These are phyloP conservation scores for Batillaria attramentaria DNA, from an alignment of 1,140 invertebrate species.

Conservation along the genomic window DNA sequence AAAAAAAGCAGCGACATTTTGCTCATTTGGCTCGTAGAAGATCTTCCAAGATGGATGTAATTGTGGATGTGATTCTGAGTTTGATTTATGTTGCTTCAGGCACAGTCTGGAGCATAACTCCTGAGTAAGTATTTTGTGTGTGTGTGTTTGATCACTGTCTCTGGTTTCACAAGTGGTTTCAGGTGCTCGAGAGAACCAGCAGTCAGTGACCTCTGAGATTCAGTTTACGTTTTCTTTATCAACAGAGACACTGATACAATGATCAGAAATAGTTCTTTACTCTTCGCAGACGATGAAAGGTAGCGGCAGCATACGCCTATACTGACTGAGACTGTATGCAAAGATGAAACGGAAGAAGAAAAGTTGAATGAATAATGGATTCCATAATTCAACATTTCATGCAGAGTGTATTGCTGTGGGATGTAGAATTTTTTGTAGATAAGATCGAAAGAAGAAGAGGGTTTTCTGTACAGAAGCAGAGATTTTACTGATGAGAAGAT, in stretches of 20 bases:
- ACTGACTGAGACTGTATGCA: too few species aligned
- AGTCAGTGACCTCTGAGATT: neutral
- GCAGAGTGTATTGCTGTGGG: too few species aligned
- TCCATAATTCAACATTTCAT: too few species aligned
- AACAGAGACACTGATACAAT: neutral
- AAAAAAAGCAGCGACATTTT: neutral
- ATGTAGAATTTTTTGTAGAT: too few species aligned
- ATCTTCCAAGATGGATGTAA: constrained; percentile 1
- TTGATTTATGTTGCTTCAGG: constrained; percentile 7
- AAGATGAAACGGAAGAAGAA: too few species aligned
- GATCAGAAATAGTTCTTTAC: too few species aligned
- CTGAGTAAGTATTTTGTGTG: constrained; percentile 3
- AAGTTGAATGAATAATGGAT: too few species aligned
- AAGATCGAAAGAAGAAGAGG: too few species aligned
- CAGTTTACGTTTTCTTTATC: neutral
- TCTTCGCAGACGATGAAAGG: too few species aligned
- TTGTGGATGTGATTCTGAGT: constrained; percentile 16
- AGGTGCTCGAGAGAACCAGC: neutral
- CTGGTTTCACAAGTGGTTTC: neutral
- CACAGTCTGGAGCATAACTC: constrained; percentile 16
- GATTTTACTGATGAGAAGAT: too few species aligned
- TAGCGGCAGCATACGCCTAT: too few species aligned
- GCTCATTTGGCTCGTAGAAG: neutral
- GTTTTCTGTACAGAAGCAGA: too few species aligned
- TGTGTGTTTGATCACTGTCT: neutral